Conservation (phyloP, 2,797 vertebrate genomes). For the Chaetophractus vellerosus region DNA sequence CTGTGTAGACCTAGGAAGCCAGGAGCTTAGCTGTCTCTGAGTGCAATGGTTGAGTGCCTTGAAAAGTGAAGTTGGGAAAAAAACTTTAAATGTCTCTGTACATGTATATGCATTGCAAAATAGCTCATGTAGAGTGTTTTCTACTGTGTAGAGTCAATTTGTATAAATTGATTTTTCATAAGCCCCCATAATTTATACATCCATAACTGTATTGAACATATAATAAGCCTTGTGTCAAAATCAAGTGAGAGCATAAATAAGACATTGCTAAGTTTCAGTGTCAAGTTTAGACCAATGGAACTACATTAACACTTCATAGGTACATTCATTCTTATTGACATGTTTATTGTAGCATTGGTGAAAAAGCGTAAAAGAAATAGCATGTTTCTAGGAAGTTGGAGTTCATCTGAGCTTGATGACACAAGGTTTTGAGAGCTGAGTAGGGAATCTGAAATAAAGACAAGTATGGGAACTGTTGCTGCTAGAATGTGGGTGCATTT, state of each 20-base stretch:
- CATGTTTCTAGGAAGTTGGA: constrained; percentile 6
- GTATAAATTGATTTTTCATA: constrained; percentile 78
- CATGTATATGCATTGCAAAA: constrained; percentile 79
- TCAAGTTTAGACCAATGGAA: constrained; percentile 50
- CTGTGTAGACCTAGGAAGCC: constrained; percentile 91
- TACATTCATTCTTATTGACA: constrained; percentile 28
- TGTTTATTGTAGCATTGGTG: not conserved
- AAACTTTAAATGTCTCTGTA: constrained; percentile 82
- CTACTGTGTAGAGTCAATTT: constrained; percentile 63
- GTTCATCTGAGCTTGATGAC: not conserved
- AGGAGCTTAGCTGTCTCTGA: constrained; percentile 91
- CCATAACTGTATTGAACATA: constrained; percentile 61
- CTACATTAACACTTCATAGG: not conserved
- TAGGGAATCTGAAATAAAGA: not conserved
- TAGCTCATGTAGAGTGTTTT: constrained; percentile 66
- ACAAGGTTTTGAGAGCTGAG: not conserved
- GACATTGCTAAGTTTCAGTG: constrained; percentile 45
- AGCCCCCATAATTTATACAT: constrained; percentile 70
- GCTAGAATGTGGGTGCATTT: not conserved
- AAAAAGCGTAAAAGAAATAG: constrained; percentile 36
- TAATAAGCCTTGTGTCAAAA: constrained; percentile 74
- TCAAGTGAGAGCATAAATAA: constrained; percentile 66
- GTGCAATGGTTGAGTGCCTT: constrained; percentile 87
- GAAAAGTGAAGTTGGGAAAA: constrained; percentile 84
- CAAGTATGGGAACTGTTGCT: not conserved